Percentiles rank a stretch among this genome's conserved stretches.
These are phyloP conservation scores for Apaloderma vittatum DNA, from an alignment of 2,113 vertebrate species.

Conservation along the genomic window DNA sequence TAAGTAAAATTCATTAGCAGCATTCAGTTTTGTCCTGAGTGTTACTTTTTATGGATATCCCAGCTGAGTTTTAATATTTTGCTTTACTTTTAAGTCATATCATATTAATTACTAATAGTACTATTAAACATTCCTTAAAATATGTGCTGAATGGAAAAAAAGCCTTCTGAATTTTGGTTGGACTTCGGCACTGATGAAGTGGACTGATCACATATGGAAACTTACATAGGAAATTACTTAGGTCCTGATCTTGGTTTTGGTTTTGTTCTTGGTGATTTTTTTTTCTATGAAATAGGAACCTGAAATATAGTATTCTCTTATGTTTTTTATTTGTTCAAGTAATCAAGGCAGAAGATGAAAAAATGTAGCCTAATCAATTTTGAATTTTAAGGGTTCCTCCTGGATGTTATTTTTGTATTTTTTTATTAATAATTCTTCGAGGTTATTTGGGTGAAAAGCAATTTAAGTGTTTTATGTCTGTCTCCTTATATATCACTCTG, in stretches of 20 bases:
- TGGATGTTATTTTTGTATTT: accelerated
- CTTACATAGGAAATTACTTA: not conserved
- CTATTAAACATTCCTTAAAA: not conserved
- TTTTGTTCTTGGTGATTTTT: not conserved
- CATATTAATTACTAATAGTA: slow-evolving; percentile 23
- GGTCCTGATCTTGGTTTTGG: not conserved
- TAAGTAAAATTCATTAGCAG: not conserved
- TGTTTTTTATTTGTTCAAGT: not conserved
- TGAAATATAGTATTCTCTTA: not conserved
- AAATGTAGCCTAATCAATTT: not conserved
- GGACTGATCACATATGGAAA: not conserved
- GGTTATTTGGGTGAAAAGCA: not conserved
- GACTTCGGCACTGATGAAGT: not conserved
- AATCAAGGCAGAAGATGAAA: not conserved
- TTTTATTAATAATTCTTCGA: not conserved
- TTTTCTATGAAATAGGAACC: not conserved
- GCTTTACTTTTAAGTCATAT: slow-evolving; percentile 21
- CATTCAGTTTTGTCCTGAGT: not conserved
- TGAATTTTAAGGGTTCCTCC: not conserved
- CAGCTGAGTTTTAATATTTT: not conserved
- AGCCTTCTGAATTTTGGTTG: not conserved
- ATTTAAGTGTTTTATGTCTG: not conserved
- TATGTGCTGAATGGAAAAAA: not conserved
- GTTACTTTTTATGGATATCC: not conserved
- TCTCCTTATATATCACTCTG: not conserved